A percentile compares a stretch with the other conserved stretches of the same genome.
Conservation (phyloP, 2,797 vertebrate genomes). For the Sarcoramphus papa region DNA sequence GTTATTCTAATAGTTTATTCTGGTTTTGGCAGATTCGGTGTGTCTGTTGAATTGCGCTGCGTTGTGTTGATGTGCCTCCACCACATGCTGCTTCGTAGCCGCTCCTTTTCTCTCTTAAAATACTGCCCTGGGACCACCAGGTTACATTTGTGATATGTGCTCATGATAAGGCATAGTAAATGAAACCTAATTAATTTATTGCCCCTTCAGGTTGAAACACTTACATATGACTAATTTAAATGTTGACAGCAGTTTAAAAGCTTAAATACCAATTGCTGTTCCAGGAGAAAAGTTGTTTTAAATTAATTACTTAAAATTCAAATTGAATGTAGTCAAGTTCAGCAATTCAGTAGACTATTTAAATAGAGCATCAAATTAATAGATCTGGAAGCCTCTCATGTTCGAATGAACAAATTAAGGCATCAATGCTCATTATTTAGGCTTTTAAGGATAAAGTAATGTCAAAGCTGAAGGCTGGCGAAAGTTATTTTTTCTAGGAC, state of each 20-base stretch:
- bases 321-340: constrained; percentile 49
- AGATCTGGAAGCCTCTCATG: constrained; percentile 52
- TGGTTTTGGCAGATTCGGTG: constrained; percentile 70
- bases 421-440: constrained; percentile 63
- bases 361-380: constrained; percentile 55
- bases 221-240: constrained; percentile 47
- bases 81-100: neutral
- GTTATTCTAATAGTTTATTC: constrained; percentile 70
- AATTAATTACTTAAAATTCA: constrained; percentile 58
- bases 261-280: constrained; percentile 37
- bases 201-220: constrained; percentile 59
- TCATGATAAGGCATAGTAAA: constrained; percentile 69
- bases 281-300: constrained; percentile 24
- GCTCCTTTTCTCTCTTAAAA: constrained; percentile 23
- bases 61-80: constrained; percentile 60
- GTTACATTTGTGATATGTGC: constrained; percentile 29
- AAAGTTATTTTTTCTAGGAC: neutral
- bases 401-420: constrained; percentile 62
- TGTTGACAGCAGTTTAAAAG: constrained; percentile 43
- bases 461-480: constrained; percentile 31
- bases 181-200: constrained; percentile 78
- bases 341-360: constrained; percentile 44
- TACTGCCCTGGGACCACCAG: neutral
- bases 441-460: constrained; percentile 56
- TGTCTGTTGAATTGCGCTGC: constrained; percentile 75